Evolutionary conservation across 2,888 invertebrate genomes (phyloP).

Genomic region (Tricholauxania praeusta): DNA sequence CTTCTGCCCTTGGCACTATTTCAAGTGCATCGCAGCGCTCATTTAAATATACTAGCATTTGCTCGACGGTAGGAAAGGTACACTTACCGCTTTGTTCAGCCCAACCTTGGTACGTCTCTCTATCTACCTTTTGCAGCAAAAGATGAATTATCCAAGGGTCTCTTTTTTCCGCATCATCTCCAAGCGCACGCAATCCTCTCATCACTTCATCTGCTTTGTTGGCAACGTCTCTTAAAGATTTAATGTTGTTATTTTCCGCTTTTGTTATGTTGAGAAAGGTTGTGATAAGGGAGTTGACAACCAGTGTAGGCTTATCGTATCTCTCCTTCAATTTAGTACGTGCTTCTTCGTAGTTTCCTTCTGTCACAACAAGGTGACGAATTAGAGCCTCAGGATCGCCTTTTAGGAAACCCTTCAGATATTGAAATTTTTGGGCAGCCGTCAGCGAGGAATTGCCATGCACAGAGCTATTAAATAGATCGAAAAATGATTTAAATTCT

Average conservation of each 20-base stretch:
- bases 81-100: constrained; percentile 28
- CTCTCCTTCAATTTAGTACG: constrained; percentile 32
- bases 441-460: too few relatives aligned
- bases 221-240: constrained; percentile 11
- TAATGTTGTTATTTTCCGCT: not conserved
- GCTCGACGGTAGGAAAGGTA: constrained; percentile 31
- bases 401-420: too few relatives aligned
- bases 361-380: too few relatives aligned
- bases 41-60: constrained; percentile 31
- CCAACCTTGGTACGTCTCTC: too few relatives aligned
- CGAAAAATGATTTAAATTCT: too few relatives aligned
- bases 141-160: constrained; percentile 39
- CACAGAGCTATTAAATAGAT: too few relatives aligned
- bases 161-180: constrained; percentile 29
- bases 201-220: constrained; percentile 40
- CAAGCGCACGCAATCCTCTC: constrained; percentile 34
- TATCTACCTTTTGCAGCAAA: constrained; percentile 37
- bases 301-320: constrained; percentile 35
- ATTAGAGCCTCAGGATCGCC: too few relatives aligned
- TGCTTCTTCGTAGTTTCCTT: too few relatives aligned
- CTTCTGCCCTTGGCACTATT: constrained; percentile 1
- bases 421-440: too few relatives aligned
- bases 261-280: constrained; percentile 30
- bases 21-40: constrained; percentile 20
- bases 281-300: constrained; percentile 38